These are phyloP conservation scores for Lophochroa leadbeateri DNA, from an alignment of 2,113 vertebrate species.

Conservation along the genomic window DNA sequence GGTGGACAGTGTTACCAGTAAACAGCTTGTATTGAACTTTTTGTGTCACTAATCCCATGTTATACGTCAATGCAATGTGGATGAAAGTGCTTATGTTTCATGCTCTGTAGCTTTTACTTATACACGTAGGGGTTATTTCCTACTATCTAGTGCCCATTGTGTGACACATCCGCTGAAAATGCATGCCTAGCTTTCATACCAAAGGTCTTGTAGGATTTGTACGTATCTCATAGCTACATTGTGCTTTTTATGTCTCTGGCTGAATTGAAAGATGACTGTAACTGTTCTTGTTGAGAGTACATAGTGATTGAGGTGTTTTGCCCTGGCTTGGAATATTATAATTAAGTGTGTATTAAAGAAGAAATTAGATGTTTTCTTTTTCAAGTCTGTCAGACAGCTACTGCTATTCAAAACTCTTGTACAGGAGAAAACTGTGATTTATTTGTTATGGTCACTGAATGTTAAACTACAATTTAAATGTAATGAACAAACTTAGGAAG, in stretches of 20 bases:
- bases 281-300: background rate
- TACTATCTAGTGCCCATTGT: background rate
- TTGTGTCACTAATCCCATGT: background rate
- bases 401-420: background rate
- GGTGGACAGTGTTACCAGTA: background rate
- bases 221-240: background rate
- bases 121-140: background rate
- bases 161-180: background rate
- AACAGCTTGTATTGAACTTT: background rate
- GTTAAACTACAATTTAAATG: background rate
- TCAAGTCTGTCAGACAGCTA: background rate
- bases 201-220: background rate
- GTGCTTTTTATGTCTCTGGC: background rate
- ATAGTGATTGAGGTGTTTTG: background rate
- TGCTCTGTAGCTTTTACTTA: background rate
- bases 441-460: background rate
- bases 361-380: background rate
- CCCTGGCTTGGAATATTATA: background rate
- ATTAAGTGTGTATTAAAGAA: background rate
- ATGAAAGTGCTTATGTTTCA: background rate
- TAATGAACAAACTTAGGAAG: background rate
- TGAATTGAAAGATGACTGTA: background rate
- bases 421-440: background rate
- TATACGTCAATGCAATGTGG: rapidly evolving
- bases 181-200: background rate